Evolutionary conservation across 2,888 invertebrate genomes (phyloP), one percentile per base, ranked within the genome.

Genomic region (Athalia cordata): DNA sequence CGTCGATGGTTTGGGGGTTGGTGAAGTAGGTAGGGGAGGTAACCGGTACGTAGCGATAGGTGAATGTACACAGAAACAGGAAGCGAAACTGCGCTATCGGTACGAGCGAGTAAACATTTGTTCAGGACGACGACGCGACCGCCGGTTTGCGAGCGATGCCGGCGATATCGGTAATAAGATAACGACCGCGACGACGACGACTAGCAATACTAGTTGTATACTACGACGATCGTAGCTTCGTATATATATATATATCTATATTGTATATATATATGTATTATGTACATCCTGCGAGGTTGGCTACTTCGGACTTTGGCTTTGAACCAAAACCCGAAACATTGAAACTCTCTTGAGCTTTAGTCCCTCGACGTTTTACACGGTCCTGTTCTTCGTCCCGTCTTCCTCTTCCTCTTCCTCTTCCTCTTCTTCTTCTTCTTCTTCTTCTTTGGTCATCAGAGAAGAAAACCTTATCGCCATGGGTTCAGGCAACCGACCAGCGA

Each of bases 161-260:
- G 81, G 82, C 82, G 85, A 87, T 88, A 88, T 87, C 86, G 84
- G 85, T 85, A 86, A 86, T 85, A 85, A 87, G 88, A 88, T 88
- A 88, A 88, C 84, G 84, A 81, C 81, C 83, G 83, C 29, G 82
- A 85, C 85, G 81, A 80, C 78, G 79, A 67, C 52, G 55, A 68
- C 29, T 13, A 52, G 68, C 3, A 29, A 29, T 29, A 29, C 29
- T 29, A 29, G 29, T 29, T 29, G 29, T 29, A 29, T 29, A 29
- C 29, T 29, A 29, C 29, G 29, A 29, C 1, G 29, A 29, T 29
- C 29, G 29, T 29, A 29, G 29, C 29, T 29, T 1, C 2, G 29
- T 29, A 29, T 29, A 29, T 29, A 2, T 29, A 29, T 55, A 29
- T n/a, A n/a, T 55, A 3, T 55, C 2, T 29, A 29, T 0, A 29